phyloP scores from a whole-genome alignment of 2,113 vertebrate species.

The Bubo scandiacus region DNA sequence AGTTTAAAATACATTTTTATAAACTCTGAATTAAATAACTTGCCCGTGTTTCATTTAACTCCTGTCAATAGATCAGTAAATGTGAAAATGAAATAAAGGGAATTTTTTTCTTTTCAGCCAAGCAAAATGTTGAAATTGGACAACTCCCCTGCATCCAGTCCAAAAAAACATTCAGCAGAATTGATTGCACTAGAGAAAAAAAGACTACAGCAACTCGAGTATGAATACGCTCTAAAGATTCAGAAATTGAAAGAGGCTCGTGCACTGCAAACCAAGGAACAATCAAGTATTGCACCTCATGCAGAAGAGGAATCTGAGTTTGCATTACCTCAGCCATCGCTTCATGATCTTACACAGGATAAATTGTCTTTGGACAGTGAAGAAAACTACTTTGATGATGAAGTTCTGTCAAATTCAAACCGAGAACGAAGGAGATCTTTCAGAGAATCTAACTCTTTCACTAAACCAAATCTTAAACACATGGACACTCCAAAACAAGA shows the following conservation, averaged over 20 bases:
- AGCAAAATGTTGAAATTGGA: conserved; percentile 85
- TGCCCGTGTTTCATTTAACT: background rate
- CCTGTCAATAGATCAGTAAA: background rate
- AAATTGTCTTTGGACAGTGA: conserved; percentile 88
- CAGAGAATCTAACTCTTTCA: conserved; percentile 87
- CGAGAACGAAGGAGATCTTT: conserved; percentile 85
- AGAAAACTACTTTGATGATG: conserved; percentile 84
- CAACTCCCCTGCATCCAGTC: conserved; percentile 68
- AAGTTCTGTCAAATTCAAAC: conserved; percentile 71
- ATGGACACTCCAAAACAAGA: conserved; percentile 79
- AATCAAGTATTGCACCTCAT: conserved; percentile 36
- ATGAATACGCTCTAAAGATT: conserved; percentile 97
- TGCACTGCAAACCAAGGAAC: conserved; percentile 80
- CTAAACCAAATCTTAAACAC: conserved; percentile 92
- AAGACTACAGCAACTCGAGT: conserved; percentile 91
- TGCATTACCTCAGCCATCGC: conserved; percentile 88
- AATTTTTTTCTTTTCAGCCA: conserved; percentile 68
- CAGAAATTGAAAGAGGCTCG: conserved; percentile 93
- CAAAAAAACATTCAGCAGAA: conserved; percentile 88
- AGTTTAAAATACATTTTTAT: background rate
- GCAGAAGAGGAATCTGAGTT: conserved; percentile 76
- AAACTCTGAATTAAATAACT: background rate
- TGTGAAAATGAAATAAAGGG: conserved; percentile 3
- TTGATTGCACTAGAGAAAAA: conserved; percentile 91
- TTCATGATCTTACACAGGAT: conserved; percentile 97